phyloP scores from a whole-genome alignment of 2,113 vertebrate genomes.

The Hemiprocne comata region DNA sequence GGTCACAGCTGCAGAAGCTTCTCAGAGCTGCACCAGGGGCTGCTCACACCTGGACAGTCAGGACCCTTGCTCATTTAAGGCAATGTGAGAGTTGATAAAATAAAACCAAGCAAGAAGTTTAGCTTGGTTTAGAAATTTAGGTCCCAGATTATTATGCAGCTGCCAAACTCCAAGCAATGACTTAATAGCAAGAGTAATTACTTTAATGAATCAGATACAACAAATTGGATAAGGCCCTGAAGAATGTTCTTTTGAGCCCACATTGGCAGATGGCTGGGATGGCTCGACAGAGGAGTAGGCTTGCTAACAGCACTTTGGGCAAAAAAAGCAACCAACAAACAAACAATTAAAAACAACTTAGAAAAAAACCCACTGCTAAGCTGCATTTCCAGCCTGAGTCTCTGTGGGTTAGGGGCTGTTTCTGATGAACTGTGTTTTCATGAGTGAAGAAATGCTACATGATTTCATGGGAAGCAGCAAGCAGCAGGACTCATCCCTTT shows the following conservation, averaged over 20 bases:
- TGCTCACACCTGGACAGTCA: neutral
- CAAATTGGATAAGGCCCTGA: conserved; percentile 43
- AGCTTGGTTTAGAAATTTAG: neutral
- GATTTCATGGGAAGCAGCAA: neutral
- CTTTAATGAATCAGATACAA: conserved; percentile 61
- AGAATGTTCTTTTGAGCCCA: conserved; percentile 65
- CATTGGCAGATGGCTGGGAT: conserved; percentile 52
- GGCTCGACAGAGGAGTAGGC: conserved; percentile 35
- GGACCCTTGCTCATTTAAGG: neutral
- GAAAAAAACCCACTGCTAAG: neutral
- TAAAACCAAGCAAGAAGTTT: neutral
- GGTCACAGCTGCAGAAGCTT: neutral
- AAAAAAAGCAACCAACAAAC: conserved; percentile 17
- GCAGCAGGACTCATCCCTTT: neutral
- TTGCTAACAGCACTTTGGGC: conserved; percentile 8
- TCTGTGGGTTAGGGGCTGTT: neutral
- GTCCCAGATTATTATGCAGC: neutral
- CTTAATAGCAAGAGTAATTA: conserved; percentile 38
- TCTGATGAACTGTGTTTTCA: neutral
- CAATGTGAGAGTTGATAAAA: neutral
- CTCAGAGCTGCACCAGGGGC: neutral
- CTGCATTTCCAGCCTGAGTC: neutral
- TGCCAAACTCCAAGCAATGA: conserved; percentile 3
- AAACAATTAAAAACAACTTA: conserved; percentile 40
- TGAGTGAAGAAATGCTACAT: neutral